A percentile compares a stretch with the other conserved stretches of the same genome.
Evolutionary conservation across 2,797 vertebrate genomes (phyloP).

Genomic region (Sebastes oblongus): DNA sequence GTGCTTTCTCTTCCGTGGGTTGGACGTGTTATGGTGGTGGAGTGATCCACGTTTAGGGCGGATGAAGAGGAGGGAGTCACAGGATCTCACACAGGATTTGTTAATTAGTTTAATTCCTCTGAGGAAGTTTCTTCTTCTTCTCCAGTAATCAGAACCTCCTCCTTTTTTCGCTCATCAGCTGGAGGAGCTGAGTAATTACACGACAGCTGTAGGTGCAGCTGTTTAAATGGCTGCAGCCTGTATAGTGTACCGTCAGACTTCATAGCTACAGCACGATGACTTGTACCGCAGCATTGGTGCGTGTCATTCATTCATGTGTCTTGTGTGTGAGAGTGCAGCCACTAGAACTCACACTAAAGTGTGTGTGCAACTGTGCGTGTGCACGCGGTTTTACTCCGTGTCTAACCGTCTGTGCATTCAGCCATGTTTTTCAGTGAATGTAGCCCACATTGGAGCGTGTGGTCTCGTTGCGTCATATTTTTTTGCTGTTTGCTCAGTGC

Average conservation of each 20-base stretch:
- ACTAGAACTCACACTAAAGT: background rate
- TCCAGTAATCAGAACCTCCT: conserved; percentile 47
- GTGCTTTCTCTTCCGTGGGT: conserved; percentile 19
- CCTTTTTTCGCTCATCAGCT: conserved; percentile 30
- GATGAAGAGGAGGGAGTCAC: conserved; percentile 26
- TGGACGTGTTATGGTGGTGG: conserved; percentile 6
- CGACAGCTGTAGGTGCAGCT: conserved; percentile 60
- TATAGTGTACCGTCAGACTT: background rate
- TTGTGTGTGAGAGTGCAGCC: background rate
- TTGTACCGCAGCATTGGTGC: background rate
- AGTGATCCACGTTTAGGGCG: conserved; percentile 26
- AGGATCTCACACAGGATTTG: conserved; percentile 52
- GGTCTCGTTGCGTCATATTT: conserved; percentile 39
- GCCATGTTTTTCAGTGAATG: conserved; percentile 13
- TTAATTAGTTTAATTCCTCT: conserved; percentile 56
- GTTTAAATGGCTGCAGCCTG: conserved; percentile 29
- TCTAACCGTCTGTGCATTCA: conserved; percentile 24
- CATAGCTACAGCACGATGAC: conserved; percentile 8
- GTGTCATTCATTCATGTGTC: conserved; percentile 18
- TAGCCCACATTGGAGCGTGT: conserved; percentile 17
- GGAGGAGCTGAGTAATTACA: conserved; percentile 43
- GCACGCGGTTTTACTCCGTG: conserved; percentile 25
- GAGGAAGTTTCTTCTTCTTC: conserved; percentile 34
- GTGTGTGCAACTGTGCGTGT: background rate
- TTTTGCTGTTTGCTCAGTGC: conserved; percentile 30